Conservation (phyloP, 2,888 invertebrate species). For the Clanis bilineata region DNA sequence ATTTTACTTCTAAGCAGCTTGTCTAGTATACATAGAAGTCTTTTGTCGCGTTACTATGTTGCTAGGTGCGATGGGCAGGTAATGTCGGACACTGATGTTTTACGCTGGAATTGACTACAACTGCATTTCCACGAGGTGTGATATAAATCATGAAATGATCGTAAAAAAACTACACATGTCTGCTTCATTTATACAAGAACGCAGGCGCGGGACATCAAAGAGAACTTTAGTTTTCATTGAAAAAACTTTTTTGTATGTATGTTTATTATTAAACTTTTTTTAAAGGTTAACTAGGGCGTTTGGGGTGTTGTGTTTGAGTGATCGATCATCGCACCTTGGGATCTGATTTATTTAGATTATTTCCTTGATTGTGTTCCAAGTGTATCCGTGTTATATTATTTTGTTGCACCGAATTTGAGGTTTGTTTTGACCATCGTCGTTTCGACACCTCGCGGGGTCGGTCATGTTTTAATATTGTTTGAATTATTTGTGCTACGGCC, state of each 20-base stretch:
- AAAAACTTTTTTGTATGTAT: background rate
- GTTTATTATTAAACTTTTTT: background rate
- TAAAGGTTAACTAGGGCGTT: background rate
- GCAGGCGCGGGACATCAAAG: constrained; percentile 7
- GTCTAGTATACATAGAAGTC: too few species aligned
- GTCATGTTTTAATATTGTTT: background rate
- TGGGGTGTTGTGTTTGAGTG: constrained; percentile 3
- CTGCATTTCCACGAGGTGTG: background rate
- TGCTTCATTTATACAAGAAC: constrained; percentile 8
- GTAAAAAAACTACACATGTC: constrained; percentile 18
- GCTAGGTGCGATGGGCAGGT: background rate
- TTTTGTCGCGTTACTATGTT: too few species aligned
- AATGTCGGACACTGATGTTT: constrained; percentile 5
- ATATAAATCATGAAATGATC: constrained; percentile 12
- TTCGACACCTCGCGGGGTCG: background rate
- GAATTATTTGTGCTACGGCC: background rate
- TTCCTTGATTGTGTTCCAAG: background rate
- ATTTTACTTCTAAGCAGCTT: too few species aligned
- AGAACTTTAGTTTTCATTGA: constrained; percentile 5
- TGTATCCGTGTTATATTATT: background rate
- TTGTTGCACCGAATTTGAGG: background rate
- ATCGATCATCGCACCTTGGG: constrained; percentile 28
- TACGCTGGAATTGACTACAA: background rate
- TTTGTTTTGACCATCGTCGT: background rate
- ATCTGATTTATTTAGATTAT: constrained; percentile 19